These are phyloP conservation scores for Romanogobio albipinnatus DNA, from an alignment of 2,113 vertebrate genomes.

Conservation along the genomic window DNA sequence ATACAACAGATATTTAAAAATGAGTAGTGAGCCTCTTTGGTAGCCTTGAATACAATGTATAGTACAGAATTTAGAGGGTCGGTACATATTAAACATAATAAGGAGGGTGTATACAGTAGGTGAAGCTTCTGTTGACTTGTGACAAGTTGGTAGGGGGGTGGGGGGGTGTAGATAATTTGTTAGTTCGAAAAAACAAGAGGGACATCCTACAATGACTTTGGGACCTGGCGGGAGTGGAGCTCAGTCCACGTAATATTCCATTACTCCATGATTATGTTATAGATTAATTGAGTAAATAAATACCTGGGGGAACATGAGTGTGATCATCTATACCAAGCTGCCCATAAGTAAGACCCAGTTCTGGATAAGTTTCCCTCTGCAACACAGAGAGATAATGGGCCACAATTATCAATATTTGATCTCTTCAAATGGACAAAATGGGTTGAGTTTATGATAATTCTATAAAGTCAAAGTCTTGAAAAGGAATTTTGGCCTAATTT, in stretches of 20 bases:
- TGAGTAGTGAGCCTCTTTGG: neutral
- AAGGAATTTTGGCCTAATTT: neutral
- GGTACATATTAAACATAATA: neutral
- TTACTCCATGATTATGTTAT: neutral
- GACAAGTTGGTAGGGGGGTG: neutral
- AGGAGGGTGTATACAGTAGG: neutral
- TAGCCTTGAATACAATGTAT: neutral
- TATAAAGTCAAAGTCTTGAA: too few relatives aligned
- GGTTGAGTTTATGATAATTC: neutral
- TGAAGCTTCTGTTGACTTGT: neutral
- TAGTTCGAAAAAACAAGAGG: neutral
- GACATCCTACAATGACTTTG: neutral
- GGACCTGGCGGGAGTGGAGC: neutral
- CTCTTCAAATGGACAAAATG: neutral
- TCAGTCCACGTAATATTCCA: neutral
- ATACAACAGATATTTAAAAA: neutral
- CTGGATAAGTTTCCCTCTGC: constrained; percentile 86
- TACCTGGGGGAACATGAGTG: constrained; percentile 89
- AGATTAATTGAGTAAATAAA: constrained; percentile 20
- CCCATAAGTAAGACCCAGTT: constrained; percentile 84
- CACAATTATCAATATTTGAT: neutral
- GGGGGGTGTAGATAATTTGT: too few relatives aligned
- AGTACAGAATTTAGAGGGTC: neutral
- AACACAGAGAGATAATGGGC: constrained; percentile 31
- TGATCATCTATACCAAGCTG: constrained; percentile 95